Evolutionary conservation across 2,113 vertebrate species (phyloP).

Genomic region (Crypturellus undulatus): DNA sequence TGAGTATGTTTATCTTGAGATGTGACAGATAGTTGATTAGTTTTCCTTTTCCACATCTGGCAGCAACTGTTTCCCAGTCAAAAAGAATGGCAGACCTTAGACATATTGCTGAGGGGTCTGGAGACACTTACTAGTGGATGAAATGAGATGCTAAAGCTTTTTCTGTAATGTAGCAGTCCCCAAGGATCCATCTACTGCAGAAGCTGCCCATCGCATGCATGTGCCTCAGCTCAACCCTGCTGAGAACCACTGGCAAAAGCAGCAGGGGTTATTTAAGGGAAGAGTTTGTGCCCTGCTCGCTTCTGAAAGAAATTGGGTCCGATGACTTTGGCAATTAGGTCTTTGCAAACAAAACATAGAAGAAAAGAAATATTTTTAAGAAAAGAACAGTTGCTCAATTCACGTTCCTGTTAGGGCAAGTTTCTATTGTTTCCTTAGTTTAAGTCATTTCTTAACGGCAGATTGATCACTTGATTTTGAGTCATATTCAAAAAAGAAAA

Average conservation of each 20-base stretch:
- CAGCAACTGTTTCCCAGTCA: not conserved
- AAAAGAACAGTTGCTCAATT: constrained; percentile 3
- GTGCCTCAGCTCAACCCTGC: not conserved
- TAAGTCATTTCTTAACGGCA: not conserved
- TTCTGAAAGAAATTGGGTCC: not conserved
- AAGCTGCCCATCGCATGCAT: not conserved
- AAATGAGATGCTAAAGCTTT: not conserved
- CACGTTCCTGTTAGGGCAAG: constrained; percentile 41
- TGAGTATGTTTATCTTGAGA: not conserved
- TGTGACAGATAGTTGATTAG: not conserved
- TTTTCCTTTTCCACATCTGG: not conserved
- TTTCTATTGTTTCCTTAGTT: constrained; percentile 35
- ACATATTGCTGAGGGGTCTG: not conserved
- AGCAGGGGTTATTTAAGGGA: not conserved
- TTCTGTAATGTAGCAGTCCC: not conserved
- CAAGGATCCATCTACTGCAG: not conserved
- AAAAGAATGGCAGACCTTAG: fast-evolving
- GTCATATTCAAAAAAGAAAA: not conserved
- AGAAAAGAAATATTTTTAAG: not conserved
- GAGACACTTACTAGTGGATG: not conserved
- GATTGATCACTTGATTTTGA: not conserved
- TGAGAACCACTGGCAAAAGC: not conserved
- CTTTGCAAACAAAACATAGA: not conserved
- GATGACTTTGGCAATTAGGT: constrained; percentile 2
- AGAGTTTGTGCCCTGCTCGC: not conserved